A percentile compares a stretch with the other conserved stretches of the same genome.
Conservation (phyloP, 1,140 invertebrate genomes). For the Papilio xuthus region DNA sequence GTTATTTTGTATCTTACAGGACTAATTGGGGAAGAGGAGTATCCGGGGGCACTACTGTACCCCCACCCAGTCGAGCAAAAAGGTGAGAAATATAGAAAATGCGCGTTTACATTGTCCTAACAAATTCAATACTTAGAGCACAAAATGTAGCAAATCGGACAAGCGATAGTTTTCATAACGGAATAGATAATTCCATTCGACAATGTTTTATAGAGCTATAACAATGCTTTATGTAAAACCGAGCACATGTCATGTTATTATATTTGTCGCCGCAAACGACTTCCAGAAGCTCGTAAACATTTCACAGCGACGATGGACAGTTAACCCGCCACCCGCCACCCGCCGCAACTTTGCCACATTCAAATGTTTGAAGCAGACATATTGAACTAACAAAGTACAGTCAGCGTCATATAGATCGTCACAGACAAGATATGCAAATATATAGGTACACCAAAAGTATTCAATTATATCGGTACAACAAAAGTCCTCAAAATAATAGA, state of each 20-base stretch:
- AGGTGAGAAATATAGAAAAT: too few relatives aligned
- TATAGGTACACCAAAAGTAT: too few relatives aligned
- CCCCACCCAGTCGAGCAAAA: too few relatives aligned
- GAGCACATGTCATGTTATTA: conserved; percentile 43
- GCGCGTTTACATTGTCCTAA: neutral
- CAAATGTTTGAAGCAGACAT: conserved; percentile 29
- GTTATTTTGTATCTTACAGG: too few relatives aligned
- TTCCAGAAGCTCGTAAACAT: conserved; percentile 47
- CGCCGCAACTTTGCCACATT: conserved; percentile 38
- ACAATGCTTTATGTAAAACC: conserved; percentile 43
- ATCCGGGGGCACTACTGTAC: too few relatives aligned
- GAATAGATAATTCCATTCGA: conserved; percentile 25
- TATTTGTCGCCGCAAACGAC: conserved; percentile 44
- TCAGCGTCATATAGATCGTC: too few relatives aligned
- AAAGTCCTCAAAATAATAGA: too few relatives aligned
- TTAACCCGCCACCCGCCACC: conserved; percentile 34
- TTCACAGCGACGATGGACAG: conserved; percentile 39
- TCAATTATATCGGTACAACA: too few relatives aligned
- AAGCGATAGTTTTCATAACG: conserved; percentile 20
- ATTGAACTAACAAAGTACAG: neutral
- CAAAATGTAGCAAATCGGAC: conserved; percentile 3
- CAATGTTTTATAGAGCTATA: conserved; percentile 32
- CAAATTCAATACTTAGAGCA: neutral
- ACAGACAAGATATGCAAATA: too few relatives aligned
- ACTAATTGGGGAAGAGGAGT: too few relatives aligned